Base-by-base conservation (phyloP, 2,797 vertebrate genomes). In the Argyrosomus regius region DNA sequence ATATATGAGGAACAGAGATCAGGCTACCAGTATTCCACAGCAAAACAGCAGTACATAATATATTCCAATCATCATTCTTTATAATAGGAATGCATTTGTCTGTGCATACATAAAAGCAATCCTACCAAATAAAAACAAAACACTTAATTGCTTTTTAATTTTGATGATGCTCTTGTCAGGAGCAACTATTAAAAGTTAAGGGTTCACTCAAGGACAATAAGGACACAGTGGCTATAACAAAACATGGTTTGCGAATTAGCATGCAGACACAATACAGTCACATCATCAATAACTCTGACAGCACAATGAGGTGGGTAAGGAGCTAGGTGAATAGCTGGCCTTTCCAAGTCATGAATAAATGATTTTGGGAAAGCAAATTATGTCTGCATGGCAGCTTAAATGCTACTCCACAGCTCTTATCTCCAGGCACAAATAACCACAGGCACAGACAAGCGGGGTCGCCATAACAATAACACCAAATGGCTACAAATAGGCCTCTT, bases 271-370 rank as follows among this genome's bases (percentile, higher is more conserved):
- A 84, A 87, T 71, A 65, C 28, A 74, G 61, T 52, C 5, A 41
- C 5, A 24, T 79, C 81, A 87, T 93, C 85, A 89, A 90, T 91
- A 91, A 88, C 72, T 45, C 60, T 88, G 91, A 90, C 88, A 91
- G 81, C 80, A 82, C 82, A 88, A 85, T 70, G 71, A 86, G 78
- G 46, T 49, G 57, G 65, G 28, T 72, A 75, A 86, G 39, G 67
- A 84, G 80, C 57, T 41, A 31, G 45, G 63, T 81, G 80, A 92
- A 81, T 46, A 62, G 72, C 73, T 82, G 83, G 75, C 84, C 80
- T 86, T 90, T 89, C 31, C 24, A 43, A 75, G 67, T 84, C 63
- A 83, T 84, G 84, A 89, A 90, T 83, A 85, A 83, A 83, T 83
- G 56, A 90, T 89, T 89, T 85, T 18, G 79, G 53, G 46, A 80